A percentile compares a stretch with the other conserved stretches of the same genome.
Conservation (phyloP, 1,140 invertebrate species). For the Eumeta japonica region DNA sequence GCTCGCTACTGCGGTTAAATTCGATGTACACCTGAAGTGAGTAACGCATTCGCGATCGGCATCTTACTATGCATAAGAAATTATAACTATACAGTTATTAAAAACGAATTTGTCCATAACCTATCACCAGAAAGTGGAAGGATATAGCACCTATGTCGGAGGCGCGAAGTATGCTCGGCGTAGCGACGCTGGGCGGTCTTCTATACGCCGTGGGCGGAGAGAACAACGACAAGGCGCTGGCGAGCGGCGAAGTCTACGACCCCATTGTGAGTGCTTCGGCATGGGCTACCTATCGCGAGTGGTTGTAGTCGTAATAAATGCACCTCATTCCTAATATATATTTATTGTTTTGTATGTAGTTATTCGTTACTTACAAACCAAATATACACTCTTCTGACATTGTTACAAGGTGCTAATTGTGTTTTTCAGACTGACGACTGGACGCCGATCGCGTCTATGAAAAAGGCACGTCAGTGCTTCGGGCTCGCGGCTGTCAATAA, state of each 20-base stretch:
- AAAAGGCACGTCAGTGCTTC: constrained; percentile 87
- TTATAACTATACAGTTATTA: background rate
- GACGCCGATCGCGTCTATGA: constrained; percentile 79
- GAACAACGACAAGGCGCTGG: constrained; percentile 84
- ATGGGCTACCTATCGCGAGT: too few species aligned
- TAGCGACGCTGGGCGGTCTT: constrained; percentile 82
- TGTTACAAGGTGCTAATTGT: background rate
- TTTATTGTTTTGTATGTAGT: too few species aligned
- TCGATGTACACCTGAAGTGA: constrained; percentile 74
- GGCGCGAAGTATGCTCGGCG: constrained; percentile 85
- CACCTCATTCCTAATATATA: too few species aligned
- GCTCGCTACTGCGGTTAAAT: constrained; percentile 77
- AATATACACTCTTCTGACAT: too few species aligned
- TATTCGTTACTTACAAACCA: too few species aligned
- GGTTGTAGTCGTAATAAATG: too few species aligned
- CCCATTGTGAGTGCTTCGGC: constrained; percentile 62
- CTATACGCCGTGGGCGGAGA: constrained; percentile 93
- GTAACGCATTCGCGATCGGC: too few species aligned
- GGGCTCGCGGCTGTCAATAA: constrained; percentile 82
- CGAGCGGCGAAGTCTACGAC: constrained; percentile 86
- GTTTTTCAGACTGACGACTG: constrained; percentile 62
- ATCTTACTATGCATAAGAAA: constrained; percentile 7
- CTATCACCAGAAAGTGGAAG: constrained; percentile 70
- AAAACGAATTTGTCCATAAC: background rate
- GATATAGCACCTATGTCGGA: constrained; percentile 80